These are phyloP conservation scores for Noctuana brunneofusca DNA, from an alignment of 2,888 invertebrate genomes.

Conservation along the genomic window DNA sequence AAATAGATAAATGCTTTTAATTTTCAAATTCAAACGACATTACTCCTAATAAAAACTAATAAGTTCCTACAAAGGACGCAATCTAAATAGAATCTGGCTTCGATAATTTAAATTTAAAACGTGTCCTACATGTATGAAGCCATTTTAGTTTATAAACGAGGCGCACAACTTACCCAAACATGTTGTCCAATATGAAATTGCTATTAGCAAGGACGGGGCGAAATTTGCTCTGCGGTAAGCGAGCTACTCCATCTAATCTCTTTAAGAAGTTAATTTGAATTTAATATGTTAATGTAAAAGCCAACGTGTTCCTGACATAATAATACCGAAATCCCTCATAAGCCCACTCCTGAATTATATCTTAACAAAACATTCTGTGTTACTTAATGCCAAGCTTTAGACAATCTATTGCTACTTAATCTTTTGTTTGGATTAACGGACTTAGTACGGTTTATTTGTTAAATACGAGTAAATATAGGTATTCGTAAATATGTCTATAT, in stretches of 20 bases:
- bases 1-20: no score
- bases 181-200: conserved; percentile 32
- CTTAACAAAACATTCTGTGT: conserved; percentile 38
- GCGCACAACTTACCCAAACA: conserved; percentile 21
- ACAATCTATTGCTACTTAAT: conserved; percentile 35
- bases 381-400: conserved; percentile 29
- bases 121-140: conserved; percentile 1
- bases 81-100: conserved; percentile 19
- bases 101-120: conserved; percentile 26
- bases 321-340: conserved; percentile 38
- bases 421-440: conserved; percentile 32
- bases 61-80: background rate
- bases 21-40: background rate
- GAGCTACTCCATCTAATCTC: conserved; percentile 30
- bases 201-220: conserved; percentile 28
- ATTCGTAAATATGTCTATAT: conserved; percentile 20
- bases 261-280: conserved; percentile 37
- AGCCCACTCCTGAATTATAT: conserved; percentile 38
- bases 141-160: conserved; percentile 29
- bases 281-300: conserved; percentile 38
- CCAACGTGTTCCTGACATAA: conserved; percentile 36
- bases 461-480: no score
- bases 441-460: conserved; percentile 30
- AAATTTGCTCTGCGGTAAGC: conserved; percentile 27
- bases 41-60: background rate